phyloP scores from a whole-genome alignment of 2,888 invertebrate genomes.

The Alloplasta piceator region DNA sequence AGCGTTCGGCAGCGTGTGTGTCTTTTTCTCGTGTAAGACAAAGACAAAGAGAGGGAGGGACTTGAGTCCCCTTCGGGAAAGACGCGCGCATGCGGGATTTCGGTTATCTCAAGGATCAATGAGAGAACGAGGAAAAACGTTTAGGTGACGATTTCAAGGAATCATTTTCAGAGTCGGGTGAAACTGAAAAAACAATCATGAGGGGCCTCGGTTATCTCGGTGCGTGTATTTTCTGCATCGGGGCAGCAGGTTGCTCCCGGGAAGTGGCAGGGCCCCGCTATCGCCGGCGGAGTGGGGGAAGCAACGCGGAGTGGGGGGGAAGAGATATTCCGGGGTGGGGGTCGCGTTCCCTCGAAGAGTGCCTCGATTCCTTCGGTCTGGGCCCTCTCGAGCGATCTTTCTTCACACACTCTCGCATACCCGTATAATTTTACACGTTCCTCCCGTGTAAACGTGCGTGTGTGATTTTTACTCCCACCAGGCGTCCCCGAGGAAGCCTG shows the following conservation, averaged over 20 bases:
- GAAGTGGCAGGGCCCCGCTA: constrained; percentile 65
- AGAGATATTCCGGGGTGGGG: constrained; percentile 22
- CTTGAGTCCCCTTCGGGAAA: constrained; percentile 16
- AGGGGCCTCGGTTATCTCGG: constrained; percentile 16
- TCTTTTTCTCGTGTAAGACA: neutral
- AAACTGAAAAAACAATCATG: neutral
- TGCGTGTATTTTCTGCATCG: constrained; percentile 61
- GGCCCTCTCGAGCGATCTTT: constrained; percentile 33
- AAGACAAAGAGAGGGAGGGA: too few species aligned
- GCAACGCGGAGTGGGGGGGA: neutral
- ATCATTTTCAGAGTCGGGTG: neutral
- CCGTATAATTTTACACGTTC: neutral
- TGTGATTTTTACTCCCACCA: constrained; percentile 76
- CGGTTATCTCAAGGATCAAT: too few species aligned
- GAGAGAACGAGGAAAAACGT: too few species aligned
- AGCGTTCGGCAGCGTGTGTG: neutral
- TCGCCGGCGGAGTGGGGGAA: constrained; percentile 52
- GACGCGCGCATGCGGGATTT: neutral
- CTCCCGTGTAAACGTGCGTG: constrained; percentile 40
- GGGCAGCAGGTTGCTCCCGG: constrained; percentile 56
- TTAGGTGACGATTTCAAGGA: too few species aligned
- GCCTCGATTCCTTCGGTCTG: constrained; percentile 51
- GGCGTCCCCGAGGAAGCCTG: constrained; percentile 72
- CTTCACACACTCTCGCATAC: constrained; percentile 1
- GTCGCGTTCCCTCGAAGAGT: constrained; percentile 47